Evolutionary conservation across 2,797 vertebrate species (phyloP).

Genomic region (Coranthus polyacanthus): DNA sequence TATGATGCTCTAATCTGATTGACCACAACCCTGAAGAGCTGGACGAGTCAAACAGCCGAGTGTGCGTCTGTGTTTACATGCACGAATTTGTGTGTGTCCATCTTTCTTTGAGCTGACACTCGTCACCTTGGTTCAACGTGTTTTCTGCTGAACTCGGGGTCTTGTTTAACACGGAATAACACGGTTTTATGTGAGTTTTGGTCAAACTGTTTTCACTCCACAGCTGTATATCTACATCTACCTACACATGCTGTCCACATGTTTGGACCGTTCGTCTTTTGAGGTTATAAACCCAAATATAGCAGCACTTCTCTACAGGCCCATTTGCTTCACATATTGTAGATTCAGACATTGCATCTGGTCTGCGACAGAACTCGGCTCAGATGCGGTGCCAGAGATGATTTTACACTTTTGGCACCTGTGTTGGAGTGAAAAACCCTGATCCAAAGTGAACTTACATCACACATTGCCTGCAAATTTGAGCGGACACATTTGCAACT

Average conservation of each 20-base stretch:
- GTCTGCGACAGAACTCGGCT: not conserved
- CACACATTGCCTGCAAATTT: no score
- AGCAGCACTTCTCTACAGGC: not conserved
- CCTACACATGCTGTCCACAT: constrained; percentile 5
- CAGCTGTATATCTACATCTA: constrained; percentile 5
- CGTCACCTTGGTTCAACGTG: constrained; percentile 37
- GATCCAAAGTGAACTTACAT: no score
- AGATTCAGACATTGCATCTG: not conserved
- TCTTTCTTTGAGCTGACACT: constrained; percentile 33
- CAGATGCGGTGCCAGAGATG: not conserved
- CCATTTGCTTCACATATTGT: no score
- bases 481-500: no score
- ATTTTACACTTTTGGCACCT: constrained; percentile 7
- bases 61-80: constrained; percentile 20
- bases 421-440: no score
- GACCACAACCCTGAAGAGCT: constrained; percentile 54
- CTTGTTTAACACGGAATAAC: constrained; percentile 22
- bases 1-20: constrained; percentile 77
- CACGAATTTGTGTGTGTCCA: constrained; percentile 7
- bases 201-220: no score
- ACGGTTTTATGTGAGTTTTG: constrained; percentile 28
- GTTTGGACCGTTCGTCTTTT: not conserved
- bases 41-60: constrained; percentile 31
- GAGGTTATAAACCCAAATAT: constrained; percentile 2
- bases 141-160: constrained; percentile 23